Evolutionary conservation across 2,797 vertebrate genomes (phyloP).

Genomic region (Stomatorhinus walkeri): DNA sequence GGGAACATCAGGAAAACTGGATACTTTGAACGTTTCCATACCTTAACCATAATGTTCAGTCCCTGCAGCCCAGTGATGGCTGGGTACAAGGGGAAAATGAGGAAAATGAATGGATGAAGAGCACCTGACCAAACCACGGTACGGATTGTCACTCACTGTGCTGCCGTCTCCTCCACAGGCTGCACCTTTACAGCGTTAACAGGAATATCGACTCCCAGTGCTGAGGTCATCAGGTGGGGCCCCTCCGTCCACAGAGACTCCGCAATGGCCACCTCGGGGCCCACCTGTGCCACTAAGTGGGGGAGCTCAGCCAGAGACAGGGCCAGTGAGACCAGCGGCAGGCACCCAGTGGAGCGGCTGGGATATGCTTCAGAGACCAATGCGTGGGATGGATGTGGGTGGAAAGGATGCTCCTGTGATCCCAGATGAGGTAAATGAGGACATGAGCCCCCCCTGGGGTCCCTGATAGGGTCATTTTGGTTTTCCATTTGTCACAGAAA

Average conservation of each 20-base stretch:
- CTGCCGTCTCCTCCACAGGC: constrained; percentile 3
- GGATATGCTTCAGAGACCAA: constrained; percentile 16
- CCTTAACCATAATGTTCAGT: not conserved
- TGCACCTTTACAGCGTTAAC: constrained; percentile 20
- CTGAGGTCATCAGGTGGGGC: constrained; percentile 49
- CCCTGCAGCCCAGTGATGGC: not conserved
- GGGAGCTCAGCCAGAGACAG: constrained; percentile 55
- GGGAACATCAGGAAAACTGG: not conserved
- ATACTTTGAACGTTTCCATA: not conserved
- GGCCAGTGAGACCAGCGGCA: constrained; percentile 24
- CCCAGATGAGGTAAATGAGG: constrained; percentile 36
- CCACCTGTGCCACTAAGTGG: constrained; percentile 49
- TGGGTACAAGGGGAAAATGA: not conserved
- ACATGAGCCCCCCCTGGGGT: not conserved
- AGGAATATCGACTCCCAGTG: constrained; percentile 49
- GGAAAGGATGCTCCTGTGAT: not conserved
- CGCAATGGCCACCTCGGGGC: constrained; percentile 35
- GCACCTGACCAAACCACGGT: not conserved
- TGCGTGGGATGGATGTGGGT: not conserved
- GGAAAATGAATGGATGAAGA: not conserved
- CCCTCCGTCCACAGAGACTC: constrained; percentile 50
- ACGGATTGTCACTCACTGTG: constrained; percentile 34
- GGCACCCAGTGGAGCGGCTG: constrained; percentile 21
- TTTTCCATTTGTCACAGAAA: not conserved
- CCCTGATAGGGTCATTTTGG: not conserved